These are phyloP conservation scores for Adoxophyes honmai DNA, from an alignment of 1,140 invertebrate species.

Conservation along the genomic window DNA sequence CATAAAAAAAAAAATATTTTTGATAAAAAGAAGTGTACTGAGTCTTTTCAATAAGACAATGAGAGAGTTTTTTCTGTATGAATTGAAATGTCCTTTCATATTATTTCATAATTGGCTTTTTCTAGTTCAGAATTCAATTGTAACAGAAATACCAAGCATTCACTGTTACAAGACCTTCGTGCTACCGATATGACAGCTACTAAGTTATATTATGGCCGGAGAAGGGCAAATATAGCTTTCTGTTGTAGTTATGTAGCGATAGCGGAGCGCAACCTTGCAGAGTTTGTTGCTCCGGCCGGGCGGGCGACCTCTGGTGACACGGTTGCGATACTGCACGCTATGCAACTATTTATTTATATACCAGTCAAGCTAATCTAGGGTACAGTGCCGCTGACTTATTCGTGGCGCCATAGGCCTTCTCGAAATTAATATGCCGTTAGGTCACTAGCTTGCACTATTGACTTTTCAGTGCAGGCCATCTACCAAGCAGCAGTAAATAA, in stretches of 20 bases:
- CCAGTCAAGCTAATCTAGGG: slow-evolving; percentile 23
- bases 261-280: slow-evolving; percentile 70
- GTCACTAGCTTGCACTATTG: too few relatives aligned
- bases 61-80: too few relatives aligned
- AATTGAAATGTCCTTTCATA: too few relatives aligned
- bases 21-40: too few relatives aligned
- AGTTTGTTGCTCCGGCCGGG: slow-evolving; percentile 62
- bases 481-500: too few relatives aligned
- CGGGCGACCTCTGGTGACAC: slow-evolving; percentile 51
- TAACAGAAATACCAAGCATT: slow-evolving; percentile 8
- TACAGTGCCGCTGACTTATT: neutral
- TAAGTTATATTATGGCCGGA: slow-evolving; percentile 71
- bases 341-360: slow-evolving; percentile 21
- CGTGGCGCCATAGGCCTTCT: too few relatives aligned
- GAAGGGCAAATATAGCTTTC: slow-evolving; percentile 66
- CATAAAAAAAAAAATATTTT: too few relatives aligned
- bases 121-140: too few relatives aligned
- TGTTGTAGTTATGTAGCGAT: slow-evolving; percentile 50
- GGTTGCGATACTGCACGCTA: slow-evolving; percentile 34
- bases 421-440: too few relatives aligned
- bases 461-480: too few relatives aligned
- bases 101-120: too few relatives aligned
- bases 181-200: slow-evolving; percentile 65
- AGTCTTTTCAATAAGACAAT: too few relatives aligned
- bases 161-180: slow-evolving; percentile 49